Base-by-base conservation (phyloP, 2,797 vertebrate genomes). In the Helicolenus hilgendorfi region DNA sequence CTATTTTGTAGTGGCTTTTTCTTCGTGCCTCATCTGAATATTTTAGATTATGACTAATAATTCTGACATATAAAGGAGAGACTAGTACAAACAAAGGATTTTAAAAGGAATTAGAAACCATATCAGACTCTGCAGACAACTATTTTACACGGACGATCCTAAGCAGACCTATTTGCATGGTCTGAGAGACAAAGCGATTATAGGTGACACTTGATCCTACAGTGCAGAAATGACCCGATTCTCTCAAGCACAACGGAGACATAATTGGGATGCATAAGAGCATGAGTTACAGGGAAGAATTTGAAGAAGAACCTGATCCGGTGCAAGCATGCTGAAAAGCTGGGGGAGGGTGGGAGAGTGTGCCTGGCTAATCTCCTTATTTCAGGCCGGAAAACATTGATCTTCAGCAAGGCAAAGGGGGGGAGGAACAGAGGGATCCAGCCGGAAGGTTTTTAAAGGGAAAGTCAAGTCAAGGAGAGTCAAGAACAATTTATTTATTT, bases 291-390 rank as follows among this genome's bases (percentile, higher is more conserved):
- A 76, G 69, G 64, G 78, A 87, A 79, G 84, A 95, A 95, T 91
- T 83, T 90, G 92, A 85, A 87, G 84, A 93, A 89, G 89, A 89
- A 90, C 85, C 89, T 84, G 93, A 95, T 95, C 92, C 41, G 55
- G 89, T 89, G 93, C 91, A 96, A 87, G 89, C 86, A 91, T 79
- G 92, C 95, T 89, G 89, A 96, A 95, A 93, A 91, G 86, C 91
- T 75, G 75, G 72, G 81, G 80, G 81, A 83, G 91, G 77, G 59
- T 59, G 77, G 80, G 86, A 86, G 91, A 83, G 86, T 80, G 92
- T 69, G 86, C 45, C 88, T 81, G 92, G 87, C 86, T 97, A 97
- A 97, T 97, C 95, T 94, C 85, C 94, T 97, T 96, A 96, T 95
- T 97, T 95, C 94, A 83, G 91, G 82, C 95, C 56, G 85, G 90